phyloP scores from a whole-genome alignment of 2,888 invertebrate species.

The Willowsia nigromaculata region DNA sequence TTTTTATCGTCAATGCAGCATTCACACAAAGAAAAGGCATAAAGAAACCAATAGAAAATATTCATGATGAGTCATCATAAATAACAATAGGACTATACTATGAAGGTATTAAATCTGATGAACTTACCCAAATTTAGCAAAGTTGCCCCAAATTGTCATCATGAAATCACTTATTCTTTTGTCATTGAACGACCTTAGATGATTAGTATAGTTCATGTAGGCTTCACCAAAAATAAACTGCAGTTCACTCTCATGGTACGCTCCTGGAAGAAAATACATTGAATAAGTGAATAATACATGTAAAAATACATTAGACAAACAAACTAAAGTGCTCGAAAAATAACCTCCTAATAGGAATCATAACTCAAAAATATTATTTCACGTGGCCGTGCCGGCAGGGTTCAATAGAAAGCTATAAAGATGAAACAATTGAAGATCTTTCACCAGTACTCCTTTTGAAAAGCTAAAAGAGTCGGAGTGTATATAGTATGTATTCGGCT shows the following conservation, averaged over 20 bases:
- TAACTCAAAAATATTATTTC: too few relatives aligned
- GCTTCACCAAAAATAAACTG: slow-evolving; percentile 82
- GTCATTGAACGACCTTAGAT: slow-evolving; percentile 80
- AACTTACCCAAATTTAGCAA: slow-evolving; percentile 81
- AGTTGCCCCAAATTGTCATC: slow-evolving; percentile 81
- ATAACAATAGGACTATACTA: background rate
- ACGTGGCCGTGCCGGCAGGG: too few relatives aligned
- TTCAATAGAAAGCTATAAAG: too few relatives aligned
- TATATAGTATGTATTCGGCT: too few relatives aligned
- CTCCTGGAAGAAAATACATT: slow-evolving; percentile 79
- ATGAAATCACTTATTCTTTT: slow-evolving; percentile 81
- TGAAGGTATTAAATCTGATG: background rate
- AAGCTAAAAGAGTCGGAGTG: too few relatives aligned
- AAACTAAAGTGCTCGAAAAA: too few relatives aligned
- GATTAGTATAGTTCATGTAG: slow-evolving; percentile 80
- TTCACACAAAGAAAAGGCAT: background rate
- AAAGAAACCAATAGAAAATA: background rate
- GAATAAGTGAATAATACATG: too few relatives aligned
- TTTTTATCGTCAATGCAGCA: background rate
- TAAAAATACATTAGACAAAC: too few relatives aligned
- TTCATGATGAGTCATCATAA: background rate
- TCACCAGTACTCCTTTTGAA: too few relatives aligned
- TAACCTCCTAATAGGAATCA: too few relatives aligned
- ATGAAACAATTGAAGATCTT: too few relatives aligned
- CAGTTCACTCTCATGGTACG: slow-evolving; percentile 81